Percentiles rank a stretch among this genome's conserved stretches.
Evolutionary conservation across 1,140 invertebrate species (phyloP).

Genomic region (Delia radicum): DNA sequence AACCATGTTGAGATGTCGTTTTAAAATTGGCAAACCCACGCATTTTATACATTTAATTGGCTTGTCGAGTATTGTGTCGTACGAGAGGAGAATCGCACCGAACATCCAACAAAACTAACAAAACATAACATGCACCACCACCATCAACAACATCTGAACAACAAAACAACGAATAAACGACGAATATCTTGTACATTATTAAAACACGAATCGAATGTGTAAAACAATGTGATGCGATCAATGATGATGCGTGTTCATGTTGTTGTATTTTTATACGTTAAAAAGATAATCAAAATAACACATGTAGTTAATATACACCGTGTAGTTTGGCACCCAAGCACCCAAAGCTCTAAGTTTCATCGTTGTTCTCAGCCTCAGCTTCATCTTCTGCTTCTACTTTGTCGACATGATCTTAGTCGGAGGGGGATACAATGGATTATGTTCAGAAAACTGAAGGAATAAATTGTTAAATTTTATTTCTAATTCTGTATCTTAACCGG

Average conservation of each 20-base stretch:
- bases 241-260: background rate
- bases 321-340: conserved; percentile 12
- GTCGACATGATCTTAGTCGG: too few relatives aligned
- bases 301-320: conserved; percentile 13
- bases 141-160: background rate
- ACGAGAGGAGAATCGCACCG: background rate
- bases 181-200: background rate
- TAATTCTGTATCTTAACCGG: too few relatives aligned
- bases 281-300: conserved; percentile 18
- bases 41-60: conserved; percentile 22
- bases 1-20: background rate
- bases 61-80: conserved; percentile 19
- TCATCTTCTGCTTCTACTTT: background rate
- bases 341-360: too few relatives aligned
- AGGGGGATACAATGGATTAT: too few relatives aligned
- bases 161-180: background rate
- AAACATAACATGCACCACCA: background rate
- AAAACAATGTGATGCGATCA: conserved; percentile 22
- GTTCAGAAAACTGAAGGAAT: too few relatives aligned
- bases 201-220: conserved; percentile 19
- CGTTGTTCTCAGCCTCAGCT: background rate
- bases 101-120: background rate
- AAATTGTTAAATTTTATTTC: too few relatives aligned
- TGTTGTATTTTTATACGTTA: background rate
- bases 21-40: conserved; percentile 22